Evolutionary conservation across 2,797 vertebrate species (phyloP).

Genomic region (Urophycis tenuis): DNA sequence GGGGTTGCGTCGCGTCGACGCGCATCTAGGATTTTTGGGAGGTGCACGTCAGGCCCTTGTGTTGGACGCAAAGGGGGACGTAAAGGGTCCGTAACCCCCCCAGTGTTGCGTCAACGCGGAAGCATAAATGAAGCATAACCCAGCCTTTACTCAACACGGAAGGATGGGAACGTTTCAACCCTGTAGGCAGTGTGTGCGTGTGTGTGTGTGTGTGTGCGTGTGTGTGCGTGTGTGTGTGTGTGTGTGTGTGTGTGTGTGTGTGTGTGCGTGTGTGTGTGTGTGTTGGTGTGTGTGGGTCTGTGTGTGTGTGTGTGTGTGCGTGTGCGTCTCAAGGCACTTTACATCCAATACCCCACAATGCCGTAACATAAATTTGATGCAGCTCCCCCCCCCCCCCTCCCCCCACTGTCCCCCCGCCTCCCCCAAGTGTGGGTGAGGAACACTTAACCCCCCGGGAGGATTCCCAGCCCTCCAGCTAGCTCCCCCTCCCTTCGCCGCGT

Average conservation of each 20-base stretch:
- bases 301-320: not conserved
- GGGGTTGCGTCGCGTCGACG: too few species aligned
- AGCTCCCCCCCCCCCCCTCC: not conserved
- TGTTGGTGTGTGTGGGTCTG: too few species aligned
- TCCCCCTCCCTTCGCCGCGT: conserved; percentile 31
- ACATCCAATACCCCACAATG: not conserved
- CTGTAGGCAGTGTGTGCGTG: not conserved
- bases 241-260: too few species aligned
- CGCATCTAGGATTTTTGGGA: too few species aligned
- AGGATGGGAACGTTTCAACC: too few species aligned
- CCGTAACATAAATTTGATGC: not conserved
- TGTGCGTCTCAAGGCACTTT: not conserved
- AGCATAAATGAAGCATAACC: too few species aligned
- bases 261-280: not conserved
- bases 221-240: not conserved
- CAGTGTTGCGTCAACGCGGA: too few species aligned
- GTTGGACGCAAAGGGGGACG: too few species aligned
- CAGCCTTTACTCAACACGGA: too few species aligned
- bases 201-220: not conserved
- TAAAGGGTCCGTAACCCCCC: too few species aligned
- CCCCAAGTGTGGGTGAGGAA: not conserved
- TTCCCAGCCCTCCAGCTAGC: conserved; percentile 14
- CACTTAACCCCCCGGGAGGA: not conserved
- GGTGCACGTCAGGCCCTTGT: too few species aligned
- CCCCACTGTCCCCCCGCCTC: not conserved